Base-by-base conservation (phyloP, 2,888 invertebrate genomes). In the Poecilobothrus nobilitatus region DNA sequence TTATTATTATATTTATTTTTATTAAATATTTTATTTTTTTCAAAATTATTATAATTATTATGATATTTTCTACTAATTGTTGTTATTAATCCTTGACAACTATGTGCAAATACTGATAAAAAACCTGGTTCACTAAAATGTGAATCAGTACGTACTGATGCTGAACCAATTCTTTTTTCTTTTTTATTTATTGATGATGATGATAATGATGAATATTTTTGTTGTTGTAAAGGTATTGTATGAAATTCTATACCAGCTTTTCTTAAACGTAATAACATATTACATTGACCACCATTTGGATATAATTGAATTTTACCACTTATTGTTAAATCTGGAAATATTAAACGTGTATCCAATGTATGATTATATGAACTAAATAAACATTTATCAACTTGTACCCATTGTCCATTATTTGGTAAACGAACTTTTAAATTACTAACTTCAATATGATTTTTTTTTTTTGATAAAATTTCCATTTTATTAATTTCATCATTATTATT, bases 101-200 rank as follows among this genome's bases (percentile, higher is more conserved):
- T 91, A 73, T 92, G 92, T 0, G 92, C 92, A 76, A 92, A 92
- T 0, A 93, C 91, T 65, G 92, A 92, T 53, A 92, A 90, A 75
- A 92, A 92, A 18, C 92, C 90, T 0, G 92, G 92, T 74, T 93
- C 92, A 0, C 92, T 85, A 75, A 93, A 93, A 77, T 91, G 91
- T 0, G 92, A 91, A 76, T 91, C 91, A 0, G 91, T 91, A 78
- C 90, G 87, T 22, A 81, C 80, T 0, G 81, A 78, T 15, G 81
- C 79, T 5, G 70, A 62, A 1, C 78, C 74, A 12, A 77, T 76
- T 2, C 70, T 70, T 15, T 22, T 22, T 27, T 22, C 22, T 63
- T 63, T 27, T 12, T 63, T 22, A 22, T 63, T 63, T 22, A 53
- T 18, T 18, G 53, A 18, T 53, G n/a, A 53, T 53, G 53, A 53